Percentiles rank a stretch among this genome's conserved stretches.
phyloP scores from a whole-genome alignment of 92 coral and sea anemone species.

The Epizoanthus ramosus region DNA sequence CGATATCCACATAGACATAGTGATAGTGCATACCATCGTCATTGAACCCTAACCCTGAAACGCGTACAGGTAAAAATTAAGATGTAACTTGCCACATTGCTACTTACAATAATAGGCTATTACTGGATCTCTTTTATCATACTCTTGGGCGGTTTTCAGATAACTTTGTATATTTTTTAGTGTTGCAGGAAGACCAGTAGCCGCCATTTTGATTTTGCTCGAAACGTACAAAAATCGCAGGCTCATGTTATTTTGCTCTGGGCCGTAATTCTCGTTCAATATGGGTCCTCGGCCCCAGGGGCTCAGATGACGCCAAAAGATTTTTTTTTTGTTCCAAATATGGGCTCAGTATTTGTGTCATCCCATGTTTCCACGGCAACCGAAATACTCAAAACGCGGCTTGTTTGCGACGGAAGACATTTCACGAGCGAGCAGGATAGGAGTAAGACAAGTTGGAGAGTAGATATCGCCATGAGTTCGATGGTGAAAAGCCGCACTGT shows the following conservation, averaged over 20 bases:
- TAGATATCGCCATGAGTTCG: slow-evolving; percentile 4
- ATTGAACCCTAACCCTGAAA: no score
- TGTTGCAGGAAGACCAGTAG: slow-evolving; percentile 71
- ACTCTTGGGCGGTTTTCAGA: slow-evolving; percentile 89
- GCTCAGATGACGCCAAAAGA: slow-evolving; percentile 41
- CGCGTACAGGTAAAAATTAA: neutral
- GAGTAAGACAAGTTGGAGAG: neutral
- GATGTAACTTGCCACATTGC: neutral
- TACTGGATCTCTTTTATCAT: slow-evolving; percentile 93
- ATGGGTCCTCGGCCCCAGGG: slow-evolving; percentile 24
- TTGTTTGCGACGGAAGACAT: slow-evolving; percentile 22
- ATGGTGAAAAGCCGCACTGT: slow-evolving; percentile 13
- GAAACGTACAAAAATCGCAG: slow-evolving; percentile 23
- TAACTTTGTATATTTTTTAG: slow-evolving; percentile 80
- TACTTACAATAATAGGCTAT: slow-evolving; percentile 94
- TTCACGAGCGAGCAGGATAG: neutral
- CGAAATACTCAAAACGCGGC: slow-evolving; percentile 24
- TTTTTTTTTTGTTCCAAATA: slow-evolving; percentile 21
- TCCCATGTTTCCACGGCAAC: slow-evolving; percentile 25
- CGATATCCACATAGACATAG: no score
- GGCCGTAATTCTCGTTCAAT: slow-evolving; percentile 3
- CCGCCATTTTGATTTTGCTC: slow-evolving; percentile 83
- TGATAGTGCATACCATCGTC: no score
- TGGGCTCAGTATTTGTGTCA: slow-evolving; percentile 22
- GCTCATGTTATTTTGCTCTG: slow-evolving; percentile 21